Evolutionary conservation across 2,888 invertebrate genomes (phyloP), one percentile per base, ranked within the genome.

Genomic region (Conistra vaccinii): DNA sequence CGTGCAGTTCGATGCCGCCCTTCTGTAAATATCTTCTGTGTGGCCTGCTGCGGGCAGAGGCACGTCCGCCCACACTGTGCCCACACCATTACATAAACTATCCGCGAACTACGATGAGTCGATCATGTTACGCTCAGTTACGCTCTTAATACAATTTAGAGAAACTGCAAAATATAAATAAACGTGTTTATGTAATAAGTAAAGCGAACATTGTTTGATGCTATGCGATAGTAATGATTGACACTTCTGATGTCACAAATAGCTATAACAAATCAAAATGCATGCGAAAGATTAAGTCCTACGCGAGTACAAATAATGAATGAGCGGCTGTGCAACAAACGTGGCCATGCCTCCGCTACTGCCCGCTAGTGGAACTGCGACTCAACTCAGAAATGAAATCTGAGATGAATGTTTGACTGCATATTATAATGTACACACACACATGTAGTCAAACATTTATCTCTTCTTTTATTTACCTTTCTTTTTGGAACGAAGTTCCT

Each of bases 71-170:
- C 45, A 20, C 45, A 10, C 58, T 23, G 32, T 17, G 20, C 61
- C 14, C 35, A 14, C 61, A 14, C 35, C 4, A 7, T 14, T 53
- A 42, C 42, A 45, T 3, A 65, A 53, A 65, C 20, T 48, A n/a
- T 20, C 57, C 51, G 60, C 29, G 73, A 42, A n/a, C 61, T n/a
- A 53, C 42, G 32, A 65, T 53, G 53, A 17, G 71, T 65, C 57
- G 29, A 10, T 10, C 39, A 42, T 3, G 39, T 26, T 17, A 58
- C 39, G 51, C 29, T 23, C n/a, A 1, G 39, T 26, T 17, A 58
- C 39, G 51, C 29, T 23, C n/a, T 60, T 23, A 12, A 20, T 51
- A 58, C n/a, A 32, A 35, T 74, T 26, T 23, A 26, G 26, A 32
- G 4, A 17, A 42, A 39, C 39, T 4, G 9, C 39, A 39, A 39